Percentiles rank a stretch among this genome's conserved stretches.
phyloP scores from a whole-genome alignment of 2,113 vertebrate genomes.

The Struthio camelus region DNA sequence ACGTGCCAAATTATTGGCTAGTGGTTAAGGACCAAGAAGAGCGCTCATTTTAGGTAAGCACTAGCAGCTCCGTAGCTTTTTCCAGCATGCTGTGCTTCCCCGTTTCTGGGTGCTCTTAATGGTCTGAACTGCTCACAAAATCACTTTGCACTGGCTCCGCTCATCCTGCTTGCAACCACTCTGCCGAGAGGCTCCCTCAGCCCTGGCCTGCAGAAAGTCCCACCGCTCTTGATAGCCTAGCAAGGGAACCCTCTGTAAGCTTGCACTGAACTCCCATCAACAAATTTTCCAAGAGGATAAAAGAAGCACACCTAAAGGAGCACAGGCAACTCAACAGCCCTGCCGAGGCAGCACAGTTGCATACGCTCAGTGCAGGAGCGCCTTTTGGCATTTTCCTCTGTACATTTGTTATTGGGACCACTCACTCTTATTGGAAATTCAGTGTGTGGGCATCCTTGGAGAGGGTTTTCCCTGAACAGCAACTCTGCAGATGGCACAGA shows the following conservation, averaged over 20 bases:
- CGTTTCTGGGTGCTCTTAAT: background rate
- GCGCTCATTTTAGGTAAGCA: background rate
- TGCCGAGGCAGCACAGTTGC: background rate
- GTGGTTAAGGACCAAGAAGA: background rate
- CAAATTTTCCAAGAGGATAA: background rate
- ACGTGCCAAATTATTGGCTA: background rate
- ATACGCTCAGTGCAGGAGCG: background rate
- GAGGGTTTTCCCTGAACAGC: background rate
- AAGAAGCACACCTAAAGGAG: background rate
- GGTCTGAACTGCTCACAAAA: background rate
- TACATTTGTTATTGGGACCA: background rate
- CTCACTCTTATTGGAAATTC: background rate
- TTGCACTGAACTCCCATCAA: background rate
- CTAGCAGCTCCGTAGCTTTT: background rate
- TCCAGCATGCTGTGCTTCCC: background rate
- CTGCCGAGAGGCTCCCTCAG: background rate
- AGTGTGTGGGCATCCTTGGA: background rate
- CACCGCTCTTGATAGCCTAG: background rate
- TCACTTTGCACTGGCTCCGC: background rate
- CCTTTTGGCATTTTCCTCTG: background rate
- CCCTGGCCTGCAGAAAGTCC: background rate
- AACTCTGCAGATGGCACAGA: background rate
- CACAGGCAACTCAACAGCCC: background rate
- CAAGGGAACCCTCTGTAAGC: background rate
- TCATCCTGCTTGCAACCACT: background rate